A percentile compares a stretch with the other conserved stretches of the same genome.
Evolutionary conservation across 2,888 invertebrate genomes (phyloP).

Genomic region (Sthenelais limicola): DNA sequence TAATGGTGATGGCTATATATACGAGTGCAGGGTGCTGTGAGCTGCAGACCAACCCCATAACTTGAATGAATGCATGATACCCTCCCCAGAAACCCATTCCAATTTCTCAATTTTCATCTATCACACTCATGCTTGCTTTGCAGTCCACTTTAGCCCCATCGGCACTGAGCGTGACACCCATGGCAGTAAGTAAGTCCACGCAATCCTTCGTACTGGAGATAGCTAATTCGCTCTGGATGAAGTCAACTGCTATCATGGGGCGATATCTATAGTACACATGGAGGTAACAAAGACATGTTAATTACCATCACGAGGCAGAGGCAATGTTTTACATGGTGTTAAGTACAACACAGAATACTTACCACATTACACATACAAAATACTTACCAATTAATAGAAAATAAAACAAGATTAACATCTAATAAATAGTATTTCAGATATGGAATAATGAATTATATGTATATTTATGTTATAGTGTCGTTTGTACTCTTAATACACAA

Average conservation of each 20-base stretch:
- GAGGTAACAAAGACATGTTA: conserved; percentile 28
- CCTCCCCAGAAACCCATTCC: conserved; percentile 11
- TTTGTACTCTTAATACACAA: too few species aligned
- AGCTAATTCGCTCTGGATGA: conserved; percentile 89
- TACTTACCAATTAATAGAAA: too few species aligned
- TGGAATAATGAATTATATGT: too few species aligned
- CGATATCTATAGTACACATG: conserved; percentile 82
- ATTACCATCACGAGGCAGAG: too few species aligned
- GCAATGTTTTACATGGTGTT: neutral
- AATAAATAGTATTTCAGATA: too few species aligned
- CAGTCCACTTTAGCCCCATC: conserved; percentile 84
- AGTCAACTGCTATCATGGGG: conserved; percentile 89
- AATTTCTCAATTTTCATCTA: neutral
- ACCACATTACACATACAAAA: too few species aligned
- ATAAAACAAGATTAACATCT: too few species aligned
- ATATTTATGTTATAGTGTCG: too few species aligned
- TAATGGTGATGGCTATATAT: neutral
- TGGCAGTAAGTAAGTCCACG: conserved; percentile 88
- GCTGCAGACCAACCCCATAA: neutral
- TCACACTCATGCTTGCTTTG: conserved; percentile 75
- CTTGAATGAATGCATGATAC: neutral
- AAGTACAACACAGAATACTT: too few species aligned
- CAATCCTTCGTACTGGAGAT: conserved; percentile 88
- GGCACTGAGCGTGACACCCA: conserved; percentile 77
- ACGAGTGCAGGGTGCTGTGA: neutral